Evolutionary conservation across 2,797 vertebrate species (phyloP), one percentile per base, ranked within the genome.

Genomic region (Sandelia bainsii): DNA sequence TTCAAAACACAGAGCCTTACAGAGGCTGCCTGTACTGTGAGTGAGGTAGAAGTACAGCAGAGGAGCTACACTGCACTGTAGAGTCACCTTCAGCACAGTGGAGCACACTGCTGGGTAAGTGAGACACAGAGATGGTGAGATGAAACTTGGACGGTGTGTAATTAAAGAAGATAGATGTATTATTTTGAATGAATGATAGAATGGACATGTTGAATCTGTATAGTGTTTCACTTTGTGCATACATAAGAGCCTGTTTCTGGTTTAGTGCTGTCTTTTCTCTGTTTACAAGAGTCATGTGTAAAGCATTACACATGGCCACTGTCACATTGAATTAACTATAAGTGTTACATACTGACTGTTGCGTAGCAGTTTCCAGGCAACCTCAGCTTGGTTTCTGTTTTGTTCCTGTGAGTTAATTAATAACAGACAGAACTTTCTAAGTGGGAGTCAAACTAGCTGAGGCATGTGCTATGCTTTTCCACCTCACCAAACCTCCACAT

Each of bases 71-170:
- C 66, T 58, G 79, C 76, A 80, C 82, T 77, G 67, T 79, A 52
- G 79, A 91, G 87, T 91, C 81, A 89, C 89, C 90, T 91, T 89
- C 88, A 89, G 58, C 79, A 40, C 72, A 46, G 63, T 8, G 75
- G 70, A 84, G 65, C 69, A 13, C 74, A 58, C 73, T 69, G 75
- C 76, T 56, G 75, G 89, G 91, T 93, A 82, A 93, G 91, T 88
- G 75, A 73, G 27, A 29, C 72, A 34, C 54, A 46, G 40, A 25
- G 46, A 17, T 52, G 50, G 2, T 32, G 75, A 74, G 58, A 60
- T 34, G 22, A 17, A 67, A 72, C 42, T 58, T 58, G 23, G 8
- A 52, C 32, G 39, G 42, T 67, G 17, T 70, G 62, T 52, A 34
- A 57, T 39, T 44, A 40, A 12, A 60, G 25, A 29, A 56, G 29